A percentile compares a stretch with the other conserved stretches of the same genome.
phyloP scores from a whole-genome alignment of 64 coral and sea anemone genomes.

The Montipora foliosa region DNA sequence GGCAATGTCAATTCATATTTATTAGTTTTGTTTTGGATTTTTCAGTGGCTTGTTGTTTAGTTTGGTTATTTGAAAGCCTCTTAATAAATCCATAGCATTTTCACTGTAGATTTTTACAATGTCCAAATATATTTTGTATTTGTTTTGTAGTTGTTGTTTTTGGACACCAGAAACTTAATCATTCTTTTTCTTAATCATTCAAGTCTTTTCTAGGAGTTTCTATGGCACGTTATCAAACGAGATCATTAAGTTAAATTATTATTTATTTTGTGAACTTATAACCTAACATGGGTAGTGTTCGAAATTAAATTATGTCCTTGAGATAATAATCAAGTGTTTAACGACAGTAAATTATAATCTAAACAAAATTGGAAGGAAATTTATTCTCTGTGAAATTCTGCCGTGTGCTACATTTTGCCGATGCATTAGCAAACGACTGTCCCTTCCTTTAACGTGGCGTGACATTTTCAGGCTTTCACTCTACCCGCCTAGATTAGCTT shows the following conservation, averaged over 20 bases:
- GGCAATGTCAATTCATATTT: constrained; percentile 31
- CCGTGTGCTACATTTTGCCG: background rate
- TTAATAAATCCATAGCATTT: constrained; percentile 7
- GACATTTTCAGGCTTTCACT: too few relatives aligned
- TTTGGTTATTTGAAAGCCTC: constrained; percentile 12
- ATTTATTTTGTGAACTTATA: constrained; percentile 29
- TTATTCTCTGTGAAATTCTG: background rate
- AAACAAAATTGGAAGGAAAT: constrained; percentile 10
- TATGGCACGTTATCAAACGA: constrained; percentile 12
- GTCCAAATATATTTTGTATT: constrained; percentile 48
- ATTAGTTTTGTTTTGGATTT: constrained; percentile 5
- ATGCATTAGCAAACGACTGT: background rate
- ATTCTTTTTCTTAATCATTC: background rate
- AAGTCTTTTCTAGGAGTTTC: constrained; percentile 39
- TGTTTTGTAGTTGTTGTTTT: constrained; percentile 21
- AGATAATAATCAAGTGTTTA: background rate
- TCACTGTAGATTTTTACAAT: constrained; percentile 36
- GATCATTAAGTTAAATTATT: constrained; percentile 51
- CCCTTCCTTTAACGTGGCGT: too few relatives aligned
- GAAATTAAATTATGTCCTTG: constrained; percentile 23
- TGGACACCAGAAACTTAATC: background rate
- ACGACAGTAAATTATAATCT: constrained; percentile 10
- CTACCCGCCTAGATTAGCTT: too few relatives aligned
- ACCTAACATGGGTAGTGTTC: background rate
- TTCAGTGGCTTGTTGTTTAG: constrained; percentile 21